phyloP scores from a whole-genome alignment of 2,888 invertebrate species.

The Eubasilissa splendida region DNA sequence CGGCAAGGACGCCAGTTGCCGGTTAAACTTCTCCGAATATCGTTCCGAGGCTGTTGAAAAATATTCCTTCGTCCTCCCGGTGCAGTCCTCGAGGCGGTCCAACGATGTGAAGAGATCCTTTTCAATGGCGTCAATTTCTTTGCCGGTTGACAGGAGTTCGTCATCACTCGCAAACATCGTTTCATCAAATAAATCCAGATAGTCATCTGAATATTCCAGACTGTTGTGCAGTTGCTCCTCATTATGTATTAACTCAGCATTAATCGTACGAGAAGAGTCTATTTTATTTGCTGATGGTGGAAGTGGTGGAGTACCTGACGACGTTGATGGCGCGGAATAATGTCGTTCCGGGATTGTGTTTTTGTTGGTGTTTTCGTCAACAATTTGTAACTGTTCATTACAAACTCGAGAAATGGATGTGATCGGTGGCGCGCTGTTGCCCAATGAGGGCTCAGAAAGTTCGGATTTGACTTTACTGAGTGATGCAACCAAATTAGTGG shows the following conservation, averaged over 20 bases:
- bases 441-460: background rate
- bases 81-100: slow-evolving; percentile 44
- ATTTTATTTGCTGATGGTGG: slow-evolving; percentile 3
- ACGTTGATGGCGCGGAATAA: slow-evolving; percentile 18
- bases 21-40: slow-evolving; percentile 43
- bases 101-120: slow-evolving; percentile 49
- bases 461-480: slow-evolving; percentile 60
- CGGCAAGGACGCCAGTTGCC: slow-evolving; percentile 20
- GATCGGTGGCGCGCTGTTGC: background rate
- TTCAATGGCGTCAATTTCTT: slow-evolving; percentile 48
- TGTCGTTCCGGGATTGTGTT: background rate
- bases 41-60: slow-evolving; percentile 39
- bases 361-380: slow-evolving; percentile 46
- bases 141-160: slow-evolving; percentile 13
- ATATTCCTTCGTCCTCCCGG: slow-evolving; percentile 47
- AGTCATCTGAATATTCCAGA: background rate
- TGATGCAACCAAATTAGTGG: slow-evolving; percentile 64
- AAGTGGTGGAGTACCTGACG: background rate
- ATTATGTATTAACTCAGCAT: slow-evolving; percentile 54
- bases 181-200: slow-evolving; percentile 11
- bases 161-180: slow-evolving; percentile 35
- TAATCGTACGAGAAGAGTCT: slow-evolving; percentile 51
- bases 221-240: slow-evolving; percentile 42
- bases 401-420: slow-evolving; percentile 52
- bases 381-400: slow-evolving; percentile 54